phyloP scores from a whole-genome alignment of 2,888 invertebrate species.

The Dolichomitus sp. region DNA sequence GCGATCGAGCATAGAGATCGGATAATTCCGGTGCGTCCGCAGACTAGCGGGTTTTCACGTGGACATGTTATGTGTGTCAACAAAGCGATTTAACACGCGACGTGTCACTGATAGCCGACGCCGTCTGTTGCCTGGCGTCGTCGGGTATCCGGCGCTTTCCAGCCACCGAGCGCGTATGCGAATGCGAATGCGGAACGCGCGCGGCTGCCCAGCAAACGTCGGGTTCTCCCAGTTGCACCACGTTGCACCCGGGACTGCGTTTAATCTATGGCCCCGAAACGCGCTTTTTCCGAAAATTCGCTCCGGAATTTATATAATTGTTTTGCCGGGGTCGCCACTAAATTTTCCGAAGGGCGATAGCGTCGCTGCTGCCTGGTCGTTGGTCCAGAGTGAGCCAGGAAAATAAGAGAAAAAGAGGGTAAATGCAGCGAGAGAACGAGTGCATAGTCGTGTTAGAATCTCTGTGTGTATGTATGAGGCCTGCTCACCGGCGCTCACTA shows the following conservation, averaged over 20 bases:
- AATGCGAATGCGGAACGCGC: slow-evolving; percentile 14
- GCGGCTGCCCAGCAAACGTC: slow-evolving; percentile 1
- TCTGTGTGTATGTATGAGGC: slow-evolving; percentile 23
- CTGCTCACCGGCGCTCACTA: slow-evolving; percentile 23
- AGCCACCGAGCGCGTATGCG: slow-evolving; percentile 50
- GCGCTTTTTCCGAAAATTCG: slow-evolving; percentile 83
- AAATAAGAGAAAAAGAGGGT: slow-evolving; percentile 59
- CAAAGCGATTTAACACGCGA: slow-evolving; percentile 83
- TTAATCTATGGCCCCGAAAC: slow-evolving; percentile 82
- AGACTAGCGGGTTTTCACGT: slow-evolving; percentile 66
- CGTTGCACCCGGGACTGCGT: slow-evolving; percentile 71
- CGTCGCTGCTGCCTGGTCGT: slow-evolving; percentile 54
- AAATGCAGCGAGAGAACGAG: slow-evolving; percentile 39
- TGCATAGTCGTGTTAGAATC: slow-evolving; percentile 29
- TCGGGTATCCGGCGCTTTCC: slow-evolving; percentile 41
- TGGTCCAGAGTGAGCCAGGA: slow-evolving; percentile 64
- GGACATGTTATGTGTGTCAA: slow-evolving; percentile 83
- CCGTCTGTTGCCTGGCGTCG: slow-evolving; percentile 57
- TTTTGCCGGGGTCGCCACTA: slow-evolving; percentile 83
- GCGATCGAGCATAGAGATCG: slow-evolving; percentile 57
- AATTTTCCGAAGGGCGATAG: slow-evolving; percentile 79
- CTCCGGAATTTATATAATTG: slow-evolving; percentile 85
- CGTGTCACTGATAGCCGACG: slow-evolving; percentile 82
- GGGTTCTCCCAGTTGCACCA: slow-evolving; percentile 28
- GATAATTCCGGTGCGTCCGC: slow-evolving; percentile 48